Base-by-base conservation (phyloP, 2,113 vertebrate species). In the Stigmatopora argus region DNA sequence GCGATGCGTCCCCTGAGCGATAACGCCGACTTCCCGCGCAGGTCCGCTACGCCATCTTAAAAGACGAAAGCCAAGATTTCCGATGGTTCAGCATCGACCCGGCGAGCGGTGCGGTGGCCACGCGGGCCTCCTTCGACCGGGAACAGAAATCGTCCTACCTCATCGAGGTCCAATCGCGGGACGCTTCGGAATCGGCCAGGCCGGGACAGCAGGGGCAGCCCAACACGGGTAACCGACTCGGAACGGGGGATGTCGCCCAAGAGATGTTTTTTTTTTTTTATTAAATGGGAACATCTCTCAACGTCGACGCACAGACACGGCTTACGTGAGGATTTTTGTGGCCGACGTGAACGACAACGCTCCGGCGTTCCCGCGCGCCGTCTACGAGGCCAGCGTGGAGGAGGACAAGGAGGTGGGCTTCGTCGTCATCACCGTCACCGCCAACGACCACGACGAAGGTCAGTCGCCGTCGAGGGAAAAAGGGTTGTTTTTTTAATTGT, bases 381-480 rank as follows among this genome's bases (percentile, higher is more conserved):
- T 87, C 53, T 94, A 95, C 23, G 91, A 94, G 72, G 87, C 93
- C 78, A 94, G 89, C 65, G 53, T 94, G 80, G 93, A 93, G 53
- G 94, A 96, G 65, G 94, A 95, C 86, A 85, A 87, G 62, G 93
- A 95, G 71, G 87, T 94, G 55, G 93, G 93, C 69, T 92, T 87
- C 69, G 73, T 91, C 70, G 80, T 96, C 71, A 86, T 96, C 84
- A 96, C 93, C 18, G 91, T 93, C 75, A 92, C 91, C n/a, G 94
- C 94, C 81, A 88, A 89, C 58, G 94, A 96, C 57, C 78, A 90
- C 74, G 94, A 96, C 72, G 94, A 95, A 82, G 94, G 94, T 96
- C 81, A 89, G 87, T 46, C 11, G 19, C 41, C 18, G 17, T 17
- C 26, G 3, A 56, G 23, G 12, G 26, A 17, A 51, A 17, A 17